These are phyloP conservation scores for Amniataba percoides DNA, from an alignment of 2,797 vertebrate genomes.

Conservation along the genomic window DNA sequence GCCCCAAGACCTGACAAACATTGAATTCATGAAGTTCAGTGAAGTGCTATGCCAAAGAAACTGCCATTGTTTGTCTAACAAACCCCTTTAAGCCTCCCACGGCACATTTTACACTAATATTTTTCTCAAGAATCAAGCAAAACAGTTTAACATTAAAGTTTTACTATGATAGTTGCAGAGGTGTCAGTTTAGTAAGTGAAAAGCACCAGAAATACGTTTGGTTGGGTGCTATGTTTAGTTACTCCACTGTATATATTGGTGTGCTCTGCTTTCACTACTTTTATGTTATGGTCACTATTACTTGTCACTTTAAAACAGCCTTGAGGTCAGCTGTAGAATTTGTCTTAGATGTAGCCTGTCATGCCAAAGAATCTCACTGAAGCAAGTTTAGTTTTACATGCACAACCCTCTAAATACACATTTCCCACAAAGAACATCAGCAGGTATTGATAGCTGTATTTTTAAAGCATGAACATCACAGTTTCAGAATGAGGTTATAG, in stretches of 20 bases:
- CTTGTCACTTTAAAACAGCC: neutral
- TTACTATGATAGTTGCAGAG: conserved; percentile 68
- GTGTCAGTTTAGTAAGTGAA: conserved; percentile 45
- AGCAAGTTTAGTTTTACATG: neutral
- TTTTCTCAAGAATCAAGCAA: conserved; percentile 62
- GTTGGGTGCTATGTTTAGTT: no score
- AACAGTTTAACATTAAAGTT: conserved; percentile 68
- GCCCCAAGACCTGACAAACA: conserved; percentile 73
- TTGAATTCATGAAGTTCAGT: conserved; percentile 70
- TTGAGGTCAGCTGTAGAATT: no score
- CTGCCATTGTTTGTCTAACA: conserved; percentile 70
- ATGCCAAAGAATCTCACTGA: neutral
- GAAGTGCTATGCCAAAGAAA: conserved; percentile 66
- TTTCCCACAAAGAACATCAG: neutral
- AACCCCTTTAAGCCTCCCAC: conserved; percentile 54
- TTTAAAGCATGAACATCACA: neutral
- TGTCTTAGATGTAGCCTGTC: no score
- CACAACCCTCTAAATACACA: neutral
- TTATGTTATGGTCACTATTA: no score
- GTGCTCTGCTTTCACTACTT: no score
- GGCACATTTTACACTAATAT: conserved; percentile 64
- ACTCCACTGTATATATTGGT: no score
- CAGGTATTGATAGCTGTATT: neutral
- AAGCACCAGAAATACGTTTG: no score
- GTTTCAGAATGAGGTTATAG: neutral